Evolutionary conservation across 2,797 vertebrate species (phyloP), one percentile per base, ranked within the genome.

Genomic region (Semaprochilodus insignis): DNA sequence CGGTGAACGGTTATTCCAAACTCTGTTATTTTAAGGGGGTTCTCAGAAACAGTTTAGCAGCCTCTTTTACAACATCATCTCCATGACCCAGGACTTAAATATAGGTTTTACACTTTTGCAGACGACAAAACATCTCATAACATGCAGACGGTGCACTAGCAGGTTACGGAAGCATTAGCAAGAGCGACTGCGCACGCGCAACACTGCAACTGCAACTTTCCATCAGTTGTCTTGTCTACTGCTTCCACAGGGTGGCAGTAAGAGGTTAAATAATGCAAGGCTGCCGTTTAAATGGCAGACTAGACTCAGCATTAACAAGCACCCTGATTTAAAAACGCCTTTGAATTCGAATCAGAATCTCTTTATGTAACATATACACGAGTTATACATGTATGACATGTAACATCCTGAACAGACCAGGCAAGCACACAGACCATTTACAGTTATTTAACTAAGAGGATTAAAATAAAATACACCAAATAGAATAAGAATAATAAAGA

Each of bases 241-340:
- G 25, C 72, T 69, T 3, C 80, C 80, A 48, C 71, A 21, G 14
- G 84, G 74, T 70, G 84, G 72, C 80, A 71, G 63, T 71, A 81
- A 27, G 31, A 3, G 16, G 76, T 52, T 67, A 78, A 34, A 3
- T 17, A 71, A 72, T 14, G 44, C 21, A 16, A 17, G 14, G 5
- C n/a, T 16, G 2, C n/a, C 14, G 15, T 71, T 16, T 0, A 17
- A 51, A 71, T 17, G 66, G 34, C 11, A 36, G 62, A 34, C 1
- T 21, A 21, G 65, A 63, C 4, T 63, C 16, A 31, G 1, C 8
- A 36, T 27, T 0, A 13, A 13, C 27, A 25, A 62, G 13, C 4
- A 27, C 0, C 15, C 44, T 3, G 23, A 25, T 27, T 62, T 62
- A 25, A 62, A 19, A 31, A 34, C 17, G 44, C 14, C 1, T 34